Conservation (phyloP, 2,888 invertebrate genomes). For the Phlogophora meticulosa region DNA sequence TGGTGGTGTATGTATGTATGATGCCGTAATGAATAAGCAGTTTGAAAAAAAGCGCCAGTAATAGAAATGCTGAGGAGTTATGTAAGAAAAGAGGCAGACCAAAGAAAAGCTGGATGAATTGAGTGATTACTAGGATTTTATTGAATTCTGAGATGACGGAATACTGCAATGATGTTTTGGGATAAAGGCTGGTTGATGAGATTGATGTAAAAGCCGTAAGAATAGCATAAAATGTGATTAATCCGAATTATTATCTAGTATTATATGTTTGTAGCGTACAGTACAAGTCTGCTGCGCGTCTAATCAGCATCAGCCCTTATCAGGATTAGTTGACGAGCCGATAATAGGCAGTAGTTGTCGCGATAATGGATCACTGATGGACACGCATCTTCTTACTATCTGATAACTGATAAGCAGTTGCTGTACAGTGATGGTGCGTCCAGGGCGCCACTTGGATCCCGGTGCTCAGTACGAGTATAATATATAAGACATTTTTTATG, state of each 20-base stretch:
- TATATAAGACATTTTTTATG: neutral
- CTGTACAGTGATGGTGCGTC: neutral
- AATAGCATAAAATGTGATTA: neutral
- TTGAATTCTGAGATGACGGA: too few relatives aligned
- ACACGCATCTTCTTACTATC: constrained; percentile 40
- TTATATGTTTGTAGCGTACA: neutral
- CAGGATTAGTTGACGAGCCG: constrained; percentile 36
- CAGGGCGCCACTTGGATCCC: too few relatives aligned
- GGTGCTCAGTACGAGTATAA: too few relatives aligned
- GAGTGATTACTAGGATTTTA: too few relatives aligned
- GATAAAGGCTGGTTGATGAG: neutral
- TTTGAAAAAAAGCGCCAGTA: too few relatives aligned
- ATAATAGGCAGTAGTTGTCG: constrained; percentile 34
- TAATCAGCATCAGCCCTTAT: constrained; percentile 33
- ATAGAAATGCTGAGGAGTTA: too few relatives aligned
- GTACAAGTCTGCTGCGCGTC: constrained; percentile 7
- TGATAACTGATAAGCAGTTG: constrained; percentile 36
- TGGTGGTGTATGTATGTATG: too few relatives aligned
- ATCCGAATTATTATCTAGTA: neutral
- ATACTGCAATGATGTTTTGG: too few relatives aligned
- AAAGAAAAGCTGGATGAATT: too few relatives aligned
- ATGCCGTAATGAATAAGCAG: too few relatives aligned
- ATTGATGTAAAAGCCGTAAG: neutral
- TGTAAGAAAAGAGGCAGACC: too few relatives aligned
- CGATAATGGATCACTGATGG: constrained; percentile 50